Evolutionary conservation across 2,888 invertebrate genomes (phyloP).

Genomic region (Patella ulyssiponensis): DNA sequence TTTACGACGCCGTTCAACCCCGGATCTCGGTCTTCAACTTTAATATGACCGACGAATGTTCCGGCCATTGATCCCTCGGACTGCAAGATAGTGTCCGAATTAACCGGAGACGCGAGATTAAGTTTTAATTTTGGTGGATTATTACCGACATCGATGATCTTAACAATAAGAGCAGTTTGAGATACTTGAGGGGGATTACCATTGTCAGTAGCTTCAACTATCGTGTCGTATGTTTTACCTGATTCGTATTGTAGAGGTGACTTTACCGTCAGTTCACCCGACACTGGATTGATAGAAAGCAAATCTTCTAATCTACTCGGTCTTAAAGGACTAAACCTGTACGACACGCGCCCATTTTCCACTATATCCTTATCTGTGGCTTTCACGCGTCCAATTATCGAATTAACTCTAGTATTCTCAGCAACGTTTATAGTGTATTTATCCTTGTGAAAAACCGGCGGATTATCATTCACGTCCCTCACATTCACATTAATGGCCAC

Average conservation of each 20-base stretch:
- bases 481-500: conserved; percentile 35
- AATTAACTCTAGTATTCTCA: conserved; percentile 32
- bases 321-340: conserved; percentile 59
- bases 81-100: conserved; percentile 32
- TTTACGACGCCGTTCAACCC: conserved; percentile 50
- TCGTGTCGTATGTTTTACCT: conserved; percentile 34
- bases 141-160: conserved; percentile 88
- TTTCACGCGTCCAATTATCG: conserved; percentile 74
- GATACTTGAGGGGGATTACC: conserved; percentile 37
- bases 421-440: conserved; percentile 35
- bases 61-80: conserved; percentile 47
- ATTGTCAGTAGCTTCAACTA: conserved; percentile 40
- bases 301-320: conserved; percentile 26
- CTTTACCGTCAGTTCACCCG: conserved; percentile 43
- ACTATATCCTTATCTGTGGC: conserved; percentile 89
- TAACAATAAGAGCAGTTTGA: conserved; percentile 36
- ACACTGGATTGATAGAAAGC: conserved; percentile 37
- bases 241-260: conserved; percentile 35
- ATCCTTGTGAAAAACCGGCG: conserved; percentile 36
- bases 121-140: conserved; percentile 82
- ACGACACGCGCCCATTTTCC: conserved; percentile 77
- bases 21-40: conserved; percentile 53
- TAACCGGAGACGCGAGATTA: conserved; percentile 30
- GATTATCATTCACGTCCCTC: conserved; percentile 43
- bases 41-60: conserved; percentile 54